Evolutionary conservation across 2,113 vertebrate species (phyloP), one percentile per base, ranked within the genome.

Genomic region (Microcebus murinus): DNA sequence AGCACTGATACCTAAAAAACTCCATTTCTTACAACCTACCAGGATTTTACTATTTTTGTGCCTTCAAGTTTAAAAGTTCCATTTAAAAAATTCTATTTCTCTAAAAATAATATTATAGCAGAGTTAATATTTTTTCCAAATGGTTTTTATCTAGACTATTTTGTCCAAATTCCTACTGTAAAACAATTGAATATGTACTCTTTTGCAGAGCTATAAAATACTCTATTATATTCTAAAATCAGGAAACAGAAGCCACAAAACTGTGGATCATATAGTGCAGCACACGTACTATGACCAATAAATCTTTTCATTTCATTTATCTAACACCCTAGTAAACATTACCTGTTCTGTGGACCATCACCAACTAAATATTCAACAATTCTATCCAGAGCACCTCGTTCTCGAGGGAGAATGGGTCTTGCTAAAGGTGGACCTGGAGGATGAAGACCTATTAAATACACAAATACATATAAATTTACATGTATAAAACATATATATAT

Each of bases 311-410:
- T 92, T 93, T 76, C 29, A 83, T 94, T 97, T 67, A 95, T 9
- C 48, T 93, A 94, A 18, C 88, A 90, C 7, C 45, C 67, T 55
- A 96, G 48, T 73, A 95, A 86, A 84, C 39, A 96, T 93, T 98
- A 99, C 99, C 99, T 99, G 99, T 99, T 99, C 97, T 99, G 99
- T 97, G 99, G 99, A 77, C 99, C 99, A 98, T 99, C 99, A 77
- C 99, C 99, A 98, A 99, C 99, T 96, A 99, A 99, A 98, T 99
- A 99, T 95, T 99, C 99, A 98, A 99, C 98, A 98, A 99, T 98
- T 99, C 99, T 99, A 98, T 99, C 99, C 98, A 99, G 93, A 59
- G 99, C 98, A 87, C 99, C 99, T 97, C 99, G 99, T 91, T 99
- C 99, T 98, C 99, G 98, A 48, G 99, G 99, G 96, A 99, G 99